Percentiles rank a stretch among this genome's conserved stretches.
These are phyloP conservation scores for Sebastolobus alascanus DNA, from an alignment of 2,797 vertebrate species.

Conservation along the genomic window DNA sequence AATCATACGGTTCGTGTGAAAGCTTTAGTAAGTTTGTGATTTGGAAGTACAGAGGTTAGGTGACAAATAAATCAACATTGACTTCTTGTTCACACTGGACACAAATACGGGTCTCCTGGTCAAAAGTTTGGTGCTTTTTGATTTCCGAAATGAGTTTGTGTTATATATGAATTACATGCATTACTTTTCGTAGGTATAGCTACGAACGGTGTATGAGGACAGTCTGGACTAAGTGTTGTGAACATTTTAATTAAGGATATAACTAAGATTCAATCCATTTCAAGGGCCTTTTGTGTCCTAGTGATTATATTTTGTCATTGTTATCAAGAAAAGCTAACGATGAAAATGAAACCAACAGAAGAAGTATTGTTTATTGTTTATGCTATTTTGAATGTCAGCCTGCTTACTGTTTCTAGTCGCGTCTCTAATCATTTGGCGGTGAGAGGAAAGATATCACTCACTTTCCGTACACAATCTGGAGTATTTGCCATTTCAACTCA, in stretches of 20 bases:
- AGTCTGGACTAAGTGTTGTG: background rate
- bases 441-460: background rate
- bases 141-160: too few species aligned
- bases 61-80: too few species aligned
- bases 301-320: background rate
- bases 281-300: background rate
- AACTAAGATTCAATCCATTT: background rate
- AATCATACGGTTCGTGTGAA: too few species aligned
- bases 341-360: background rate
- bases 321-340: background rate
- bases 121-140: too few species aligned
- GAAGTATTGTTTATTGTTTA: background rate
- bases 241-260: background rate
- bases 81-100: too few species aligned
- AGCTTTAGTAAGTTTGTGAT: too few species aligned
- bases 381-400: background rate
- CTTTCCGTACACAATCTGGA: background rate
- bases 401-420: background rate
- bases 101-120: too few species aligned
- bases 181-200: too few species aligned
- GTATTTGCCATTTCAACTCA: conserved; percentile 11
- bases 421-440: background rate
- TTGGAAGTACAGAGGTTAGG: too few species aligned
- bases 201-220: too few species aligned
- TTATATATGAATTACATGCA: too few species aligned